Evolutionary conservation across 2,113 vertebrate genomes (phyloP).

Genomic region (Cariama cristata): DNA sequence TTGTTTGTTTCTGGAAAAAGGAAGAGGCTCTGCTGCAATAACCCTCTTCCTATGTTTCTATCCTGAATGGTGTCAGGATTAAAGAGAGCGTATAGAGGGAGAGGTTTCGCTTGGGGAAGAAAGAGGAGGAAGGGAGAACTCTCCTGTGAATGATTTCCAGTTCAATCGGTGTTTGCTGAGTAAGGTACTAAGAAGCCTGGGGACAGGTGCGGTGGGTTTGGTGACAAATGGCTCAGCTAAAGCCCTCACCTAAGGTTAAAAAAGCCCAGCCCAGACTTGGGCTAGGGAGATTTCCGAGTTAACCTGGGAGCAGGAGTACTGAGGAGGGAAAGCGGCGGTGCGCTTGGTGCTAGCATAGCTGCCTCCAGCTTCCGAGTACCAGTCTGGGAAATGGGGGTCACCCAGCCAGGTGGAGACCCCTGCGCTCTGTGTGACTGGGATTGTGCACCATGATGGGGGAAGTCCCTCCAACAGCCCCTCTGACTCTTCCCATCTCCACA

Average conservation of each 20-base stretch:
- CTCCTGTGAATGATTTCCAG: not conserved
- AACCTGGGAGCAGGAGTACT: not conserved
- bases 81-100: not conserved
- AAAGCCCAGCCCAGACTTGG: not conserved
- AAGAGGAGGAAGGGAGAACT: not conserved
- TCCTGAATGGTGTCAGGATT: not conserved
- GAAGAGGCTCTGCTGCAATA: not conserved
- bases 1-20: not conserved
- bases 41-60: not conserved
- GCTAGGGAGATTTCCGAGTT: not conserved
- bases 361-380: not conserved
- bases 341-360: not conserved
- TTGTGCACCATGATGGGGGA: not conserved
- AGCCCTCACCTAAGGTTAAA: not conserved
- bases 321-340: not conserved
- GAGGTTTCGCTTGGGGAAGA: not conserved
- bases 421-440: not conserved
- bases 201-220: not conserved
- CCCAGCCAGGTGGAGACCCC: not conserved
- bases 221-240: not conserved
- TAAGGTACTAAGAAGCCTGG: not conserved
- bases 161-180: not conserved
- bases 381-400: not conserved
- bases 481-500: not conserved
- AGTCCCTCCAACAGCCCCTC: not conserved